A percentile compares a stretch with the other conserved stretches of the same genome.
These are phyloP conservation scores for Agonum fuliginosum DNA, from an alignment of 2,888 invertebrate genomes.

Conservation along the genomic window DNA sequence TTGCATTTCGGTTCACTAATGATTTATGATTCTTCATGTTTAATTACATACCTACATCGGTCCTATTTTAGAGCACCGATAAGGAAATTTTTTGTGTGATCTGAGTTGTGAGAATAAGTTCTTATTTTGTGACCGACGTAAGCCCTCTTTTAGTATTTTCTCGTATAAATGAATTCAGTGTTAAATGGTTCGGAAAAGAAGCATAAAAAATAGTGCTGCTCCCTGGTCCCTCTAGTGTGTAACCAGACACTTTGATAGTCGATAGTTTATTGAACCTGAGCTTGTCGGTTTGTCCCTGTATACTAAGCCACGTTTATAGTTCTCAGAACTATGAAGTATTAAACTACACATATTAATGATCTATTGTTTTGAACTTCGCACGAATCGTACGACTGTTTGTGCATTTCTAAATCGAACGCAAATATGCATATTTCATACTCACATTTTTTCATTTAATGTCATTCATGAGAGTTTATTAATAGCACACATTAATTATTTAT, in stretches of 20 bases:
- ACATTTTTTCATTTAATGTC: neutral
- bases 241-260: constrained; percentile 24
- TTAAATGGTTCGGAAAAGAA: neutral
- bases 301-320: constrained; percentile 4
- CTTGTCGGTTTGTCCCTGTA: too few species aligned
- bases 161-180: too few species aligned
- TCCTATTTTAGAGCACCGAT: too few species aligned
- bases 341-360: constrained; percentile 38
- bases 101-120: neutral
- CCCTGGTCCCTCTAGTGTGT: neutral
- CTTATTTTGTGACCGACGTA: neutral
- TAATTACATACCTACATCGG: too few species aligned
- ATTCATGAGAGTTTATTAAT: neutral
- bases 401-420: constrained; percentile 10
- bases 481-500: too few species aligned
- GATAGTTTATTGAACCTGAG: constrained; percentile 34
- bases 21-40: too few species aligned
- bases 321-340: constrained; percentile 14
- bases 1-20: too few species aligned
- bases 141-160: too few species aligned
- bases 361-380: constrained; percentile 37
- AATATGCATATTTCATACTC: constrained; percentile 2
- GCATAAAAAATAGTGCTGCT: neutral
- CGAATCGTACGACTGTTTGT: constrained; percentile 1
- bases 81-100: neutral